phyloP scores from a whole-genome alignment of 2,113 vertebrate species.

The Eulacestoma nigropectus region DNA sequence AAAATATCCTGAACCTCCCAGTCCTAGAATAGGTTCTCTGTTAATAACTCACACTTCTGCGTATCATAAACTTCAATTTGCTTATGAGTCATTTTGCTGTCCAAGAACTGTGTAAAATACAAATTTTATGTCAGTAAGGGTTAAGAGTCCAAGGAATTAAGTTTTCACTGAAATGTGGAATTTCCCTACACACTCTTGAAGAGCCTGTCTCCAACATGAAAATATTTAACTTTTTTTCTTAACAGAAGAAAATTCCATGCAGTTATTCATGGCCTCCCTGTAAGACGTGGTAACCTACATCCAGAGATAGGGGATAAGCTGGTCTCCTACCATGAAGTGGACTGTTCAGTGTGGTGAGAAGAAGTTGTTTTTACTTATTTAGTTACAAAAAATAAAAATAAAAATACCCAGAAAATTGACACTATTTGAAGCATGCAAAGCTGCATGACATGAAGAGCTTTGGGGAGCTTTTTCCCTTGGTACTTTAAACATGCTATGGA shows the following conservation, averaged over 20 bases:
- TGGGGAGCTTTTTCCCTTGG: background rate
- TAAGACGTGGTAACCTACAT: background rate
- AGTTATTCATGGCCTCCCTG: background rate
- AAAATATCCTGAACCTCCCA: conserved; percentile 13
- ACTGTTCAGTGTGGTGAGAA: background rate
- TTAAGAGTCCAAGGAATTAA: background rate
- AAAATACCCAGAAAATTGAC: background rate
- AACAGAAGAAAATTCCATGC: background rate
- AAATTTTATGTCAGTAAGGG: background rate
- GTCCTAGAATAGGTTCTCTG: background rate
- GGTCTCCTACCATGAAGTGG: background rate
- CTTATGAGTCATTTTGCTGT: background rate
- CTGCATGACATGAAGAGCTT: background rate
- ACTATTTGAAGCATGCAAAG: background rate
- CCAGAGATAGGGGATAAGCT: background rate
- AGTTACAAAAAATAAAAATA: background rate
- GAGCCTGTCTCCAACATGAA: background rate
- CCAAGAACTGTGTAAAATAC: background rate
- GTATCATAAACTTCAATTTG: background rate
- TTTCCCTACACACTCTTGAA: background rate
- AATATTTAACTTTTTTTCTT: background rate
- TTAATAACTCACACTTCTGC: background rate
- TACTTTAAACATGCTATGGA: background rate
- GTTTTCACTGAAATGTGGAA: background rate
- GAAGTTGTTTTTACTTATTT: background rate